Evolutionary conservation across 1,140 invertebrate genomes (phyloP).

Genomic region (Panagrolaimus sp.): DNA sequence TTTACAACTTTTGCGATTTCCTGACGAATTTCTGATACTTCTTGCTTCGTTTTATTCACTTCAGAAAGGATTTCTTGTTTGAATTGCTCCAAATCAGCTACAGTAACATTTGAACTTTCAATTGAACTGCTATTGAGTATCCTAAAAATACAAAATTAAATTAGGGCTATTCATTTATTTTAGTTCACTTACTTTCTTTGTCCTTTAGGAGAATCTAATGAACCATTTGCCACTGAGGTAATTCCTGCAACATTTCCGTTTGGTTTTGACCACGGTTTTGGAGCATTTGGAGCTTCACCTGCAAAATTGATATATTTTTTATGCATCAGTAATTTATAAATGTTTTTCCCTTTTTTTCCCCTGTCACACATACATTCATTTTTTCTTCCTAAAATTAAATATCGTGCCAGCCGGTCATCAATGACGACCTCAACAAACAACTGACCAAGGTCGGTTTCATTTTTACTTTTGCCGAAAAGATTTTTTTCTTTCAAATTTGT

Average conservation of each 20-base stretch:
- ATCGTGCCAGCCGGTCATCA: background rate
- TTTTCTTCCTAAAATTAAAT: background rate
- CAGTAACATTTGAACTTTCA: background rate
- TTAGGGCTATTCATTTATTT: too few relatives aligned
- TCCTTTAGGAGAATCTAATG: background rate
- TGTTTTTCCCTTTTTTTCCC: background rate
- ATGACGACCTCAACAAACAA: too few relatives aligned
- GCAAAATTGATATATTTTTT: background rate
- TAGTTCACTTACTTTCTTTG: background rate
- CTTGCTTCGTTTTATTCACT: conserved; percentile 3
- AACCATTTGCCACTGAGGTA: background rate
- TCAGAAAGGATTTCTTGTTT: conserved; percentile 7
- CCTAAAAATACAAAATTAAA: too few relatives aligned
- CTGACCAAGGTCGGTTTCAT: too few relatives aligned
- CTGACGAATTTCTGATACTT: background rate
- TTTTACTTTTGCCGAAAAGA: too few relatives aligned
- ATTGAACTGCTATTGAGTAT: background rate
- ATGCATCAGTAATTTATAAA: background rate
- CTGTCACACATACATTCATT: background rate
- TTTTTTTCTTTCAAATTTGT: too few relatives aligned
- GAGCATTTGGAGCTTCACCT: background rate
- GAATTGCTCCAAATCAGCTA: background rate
- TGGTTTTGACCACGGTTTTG: conserved; percentile 1
- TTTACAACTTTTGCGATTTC: background rate
- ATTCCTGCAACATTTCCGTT: background rate